These are phyloP conservation scores for Pelagia noctiluca DNA, from an alignment of 30 jellyfish, hydroid and myxozoan species.

Conservation along the genomic window DNA sequence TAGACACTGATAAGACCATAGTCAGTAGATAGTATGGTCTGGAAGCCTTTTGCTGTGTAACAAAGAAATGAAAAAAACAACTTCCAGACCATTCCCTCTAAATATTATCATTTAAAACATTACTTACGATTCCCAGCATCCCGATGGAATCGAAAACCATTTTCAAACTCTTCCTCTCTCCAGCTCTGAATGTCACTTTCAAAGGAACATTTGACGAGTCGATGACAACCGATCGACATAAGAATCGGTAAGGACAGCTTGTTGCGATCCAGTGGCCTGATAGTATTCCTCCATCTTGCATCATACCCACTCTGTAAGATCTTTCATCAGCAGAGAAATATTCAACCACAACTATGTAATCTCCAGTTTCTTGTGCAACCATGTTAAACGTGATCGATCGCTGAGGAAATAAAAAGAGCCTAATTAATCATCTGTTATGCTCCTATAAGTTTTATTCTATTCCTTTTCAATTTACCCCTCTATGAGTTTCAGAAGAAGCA, in stretches of 20 bases:
- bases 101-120: neutral
- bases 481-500: too few relatives aligned
- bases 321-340: conserved; percentile 77
- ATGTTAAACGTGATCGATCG: too few relatives aligned
- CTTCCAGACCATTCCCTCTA: too few relatives aligned
- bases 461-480: too few relatives aligned
- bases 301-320: conserved; percentile 54
- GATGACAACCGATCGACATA: conserved; percentile 79
- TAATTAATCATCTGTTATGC: too few relatives aligned
- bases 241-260: conserved; percentile 69
- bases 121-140: conserved; percentile 80
- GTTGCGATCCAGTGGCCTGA: conserved; percentile 8
- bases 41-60: too few relatives aligned
- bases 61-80: too few relatives aligned
- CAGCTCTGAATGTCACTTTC: conserved; percentile 6
- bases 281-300: conserved; percentile 7
- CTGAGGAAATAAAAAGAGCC: too few relatives aligned
- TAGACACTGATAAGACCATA: too few relatives aligned
- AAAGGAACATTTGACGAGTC: conserved; percentile 41
- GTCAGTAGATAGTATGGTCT: too few relatives aligned
- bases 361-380: conserved; percentile 39
- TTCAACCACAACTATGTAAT: conserved; percentile 65
- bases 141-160: conserved; percentile 69
- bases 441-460: too few relatives aligned
- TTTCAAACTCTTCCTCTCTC: conserved; percentile 6